These are phyloP conservation scores for Mycalesis mineus DNA, from an alignment of 2,888 invertebrate genomes.

Conservation along the genomic window DNA sequence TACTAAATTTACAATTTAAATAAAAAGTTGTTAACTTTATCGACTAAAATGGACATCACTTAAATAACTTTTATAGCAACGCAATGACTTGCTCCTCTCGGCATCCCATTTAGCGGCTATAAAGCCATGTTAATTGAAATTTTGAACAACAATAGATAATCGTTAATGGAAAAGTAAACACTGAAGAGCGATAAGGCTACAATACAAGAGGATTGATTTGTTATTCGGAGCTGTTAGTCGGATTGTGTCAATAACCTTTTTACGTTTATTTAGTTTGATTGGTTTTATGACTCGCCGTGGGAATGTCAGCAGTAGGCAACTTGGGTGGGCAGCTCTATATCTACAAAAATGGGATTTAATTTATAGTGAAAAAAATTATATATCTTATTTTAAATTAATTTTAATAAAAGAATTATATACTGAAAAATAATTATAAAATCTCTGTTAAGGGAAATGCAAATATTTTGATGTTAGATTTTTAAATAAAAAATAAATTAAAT, in stretches of 20 bases:
- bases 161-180: constrained; percentile 31
- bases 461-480: no score
- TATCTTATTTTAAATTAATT: no score
- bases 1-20: background rate
- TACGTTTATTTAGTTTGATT: constrained; percentile 1
- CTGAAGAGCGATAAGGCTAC: constrained; percentile 20
- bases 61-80: constrained; percentile 19
- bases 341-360: no score
- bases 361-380: no score
- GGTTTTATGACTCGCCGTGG: background rate
- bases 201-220: constrained; percentile 24
- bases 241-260: background rate
- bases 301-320: no score
- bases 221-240: constrained; percentile 18
- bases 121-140: constrained; percentile 37
- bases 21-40: background rate
- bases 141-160: constrained; percentile 40
- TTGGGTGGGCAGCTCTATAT: no score
- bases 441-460: no score
- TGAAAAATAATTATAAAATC: no score
- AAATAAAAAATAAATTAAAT: no score
- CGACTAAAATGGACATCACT: background rate
- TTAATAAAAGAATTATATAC: no score
- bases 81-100: constrained; percentile 30
- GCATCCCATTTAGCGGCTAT: constrained; percentile 17